Evolutionary conservation across 2,797 vertebrate genomes (phyloP), one percentile per base, ranked within the genome.

Genomic region (Pelodytes ibericus): DNA sequence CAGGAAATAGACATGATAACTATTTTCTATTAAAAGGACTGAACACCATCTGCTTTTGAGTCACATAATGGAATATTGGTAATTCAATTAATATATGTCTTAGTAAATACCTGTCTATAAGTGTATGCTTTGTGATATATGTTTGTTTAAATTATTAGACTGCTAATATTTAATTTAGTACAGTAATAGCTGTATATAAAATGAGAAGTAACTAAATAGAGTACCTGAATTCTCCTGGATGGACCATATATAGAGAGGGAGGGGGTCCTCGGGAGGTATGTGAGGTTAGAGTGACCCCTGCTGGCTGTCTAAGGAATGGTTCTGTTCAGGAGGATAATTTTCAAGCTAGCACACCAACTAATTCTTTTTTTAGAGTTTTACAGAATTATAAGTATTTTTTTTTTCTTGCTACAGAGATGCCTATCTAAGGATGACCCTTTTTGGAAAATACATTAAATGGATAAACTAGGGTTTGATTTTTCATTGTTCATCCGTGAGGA

Each of bases 331-430:
- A 56, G n/a, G 20, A 36, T 62, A 25, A 15, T 36, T 3, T 41
- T 39, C 62, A 58, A 11, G 59, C 41, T 44, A 30, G 31, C 61
- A 63, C 62, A 72, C 36, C 62, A 77, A 51, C 64, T 49, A 72
- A 18, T 26, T 3, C n/a, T n/a, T 53, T 31, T 53, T 51, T 29
- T 20, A 56, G 49, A 25, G 70, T 27, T 67, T 67, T 53, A 67
- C 67, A 31, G 33, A 26, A 20, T 59, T 49, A 27, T 44, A 31
- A 62, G 16, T 51, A 62, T 65, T 8, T 4, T 61, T 65, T 33
- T 30, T 47, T 51, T 51, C 10, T 39, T 63, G 29, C 65, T 53
- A 13, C 66, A 76, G 74, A 44, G 26, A 56, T 47, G 58, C n/a
- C 62, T 30, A 36, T 33, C 36, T 1, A 59, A 59, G 63, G 41